Evolutionary conservation across 2,113 vertebrate genomes (phyloP), one percentile per base, ranked within the genome.

Genomic region (Trichechus manatus): DNA sequence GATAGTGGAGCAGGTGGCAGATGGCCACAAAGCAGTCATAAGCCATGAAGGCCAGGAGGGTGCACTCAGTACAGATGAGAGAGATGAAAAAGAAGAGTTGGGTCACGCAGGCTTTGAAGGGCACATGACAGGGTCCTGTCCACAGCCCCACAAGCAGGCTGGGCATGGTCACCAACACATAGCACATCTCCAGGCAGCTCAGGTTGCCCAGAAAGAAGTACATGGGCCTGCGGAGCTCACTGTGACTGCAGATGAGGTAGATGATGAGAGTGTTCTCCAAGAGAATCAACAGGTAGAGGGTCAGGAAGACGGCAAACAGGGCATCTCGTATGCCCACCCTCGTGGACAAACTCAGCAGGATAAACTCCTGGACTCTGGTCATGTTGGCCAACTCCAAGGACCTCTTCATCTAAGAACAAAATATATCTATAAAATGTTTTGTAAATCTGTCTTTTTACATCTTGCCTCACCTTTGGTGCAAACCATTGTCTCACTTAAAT

Each of bases 151-250:
- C 0, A 3, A 98, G 95, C 56, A 98, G 80, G 9, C 90, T 98
- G 56, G 97, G 97, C 79, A 63, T 78, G 79, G 94, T 97, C 80
- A 98, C 96, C 0, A 95, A 97, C 82, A 97, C 56, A 0, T 97
- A 97, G 78, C 97, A 86, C 70, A 96, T 77, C 93, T 97, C 97
- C 80, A 98, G 86, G 78, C 96, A 93, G 68, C 96, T 96, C 56
- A 98, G 94, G 78, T 97, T 94, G 77, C 90, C 97, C 89, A 98
- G 81, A 81, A 98, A 97, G 94, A 98, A 98, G 80, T 98, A 98
- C 97, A 97, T 97, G 59, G 96, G 97, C 36, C 87, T 98, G 78
- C 29, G 94, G 22, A 97, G 95, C 22, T 96, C 94, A 0, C 39
- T 19, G 86, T 86, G 93, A 3, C 50, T 81, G 66, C 14, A 50